Evolutionary conservation across 2,888 invertebrate genomes (phyloP), one percentile per base, ranked within the genome.

Genomic region (Ptychoptera contaminata): DNA sequence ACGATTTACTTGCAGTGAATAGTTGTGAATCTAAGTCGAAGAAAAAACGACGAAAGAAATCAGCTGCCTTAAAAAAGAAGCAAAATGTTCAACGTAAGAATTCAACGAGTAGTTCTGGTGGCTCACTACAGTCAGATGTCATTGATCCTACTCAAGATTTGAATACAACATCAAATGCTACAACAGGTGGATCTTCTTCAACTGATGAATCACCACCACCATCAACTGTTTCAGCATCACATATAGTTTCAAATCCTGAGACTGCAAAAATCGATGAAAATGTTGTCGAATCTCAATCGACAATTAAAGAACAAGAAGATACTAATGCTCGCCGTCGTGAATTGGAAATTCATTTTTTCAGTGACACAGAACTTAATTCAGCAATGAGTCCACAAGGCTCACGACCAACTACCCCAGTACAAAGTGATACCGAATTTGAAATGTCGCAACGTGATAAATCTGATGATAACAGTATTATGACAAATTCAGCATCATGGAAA

Each of bases 351-450:
- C 84, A 91, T 60, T 92, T 92, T 69, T 93, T 87, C 67, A 93
- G 93, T 59, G 94, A 94, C 59, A 85, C 87, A 0, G 93, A 94
- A 69, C 69, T 87, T 42, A 76, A 76, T 7, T 76, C 75, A 2
- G 65, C 72, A 14, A 61, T 54, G 32, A 57, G 59, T 47, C 51
- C 53, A 44, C 61, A 58, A 32, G 68, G 72, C 48, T 82, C 82
- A 32, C 75, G 90, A 47, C 78, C 83, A 35, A 78, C 79, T 50
- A 83, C 88, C 11, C 91, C 92, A 8, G 78, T 86, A 48, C 91
- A 91, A 62, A 93, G 93, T 37, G 96, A 96, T 65, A 91, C 93
- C 0, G 96, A 96, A 61, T 82, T 90, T 58, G 94, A 94, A 65
- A 76, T 74, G 48, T 63, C 66, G 1, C 55, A 62, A 57, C 58